Base-by-base conservation (phyloP, 2,888 invertebrate species). In the Caenorhabditis sp. region DNA sequence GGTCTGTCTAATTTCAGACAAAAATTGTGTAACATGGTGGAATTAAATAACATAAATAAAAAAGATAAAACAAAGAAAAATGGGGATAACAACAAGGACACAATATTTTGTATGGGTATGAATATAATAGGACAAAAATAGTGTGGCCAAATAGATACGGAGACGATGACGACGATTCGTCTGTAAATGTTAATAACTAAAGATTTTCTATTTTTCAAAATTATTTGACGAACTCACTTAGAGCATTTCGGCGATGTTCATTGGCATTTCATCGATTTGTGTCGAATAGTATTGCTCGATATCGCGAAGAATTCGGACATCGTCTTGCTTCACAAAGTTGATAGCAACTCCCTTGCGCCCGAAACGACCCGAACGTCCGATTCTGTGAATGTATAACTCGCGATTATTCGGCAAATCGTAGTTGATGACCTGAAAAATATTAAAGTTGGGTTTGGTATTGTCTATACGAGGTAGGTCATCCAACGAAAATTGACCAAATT, bases 271-370 rank as follows among this genome's bases (percentile, higher is more conserved):
- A 89, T 99, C 99, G 89, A 99, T 97, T 90, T 99, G 97, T 63
- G 99, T 99, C 0, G 96, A 95, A 89, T 99, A 99, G 91, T 97
- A 99, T 91, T 99, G 97, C 90, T 99, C 99, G 90, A 99, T 99
- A 89, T 99, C 99, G 89, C 97, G 91, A 78, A 99, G 90, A 89
- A 97, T 99, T 89, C 97, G 92, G 88, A 99, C 97, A 89, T 99
- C 99, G 89, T 99, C 99, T n/a, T 94, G 95, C 89, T 97, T 97
- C 10, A 97, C 97, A 89, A 99, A 99, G 90, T 99, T 99, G 85
- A 99, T 99, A 25, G 97, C 97, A 1, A 99, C 99, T 93, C 99
- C 99, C 89, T 99, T 99, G 67, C 97, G 92, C 26, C 97, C 97
- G 88, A 97, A 99, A 82, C 97, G 92, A 87, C 97, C 97, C 0